Conservation (phyloP, 2,113 vertebrate genomes). For the Calypte anna region DNA sequence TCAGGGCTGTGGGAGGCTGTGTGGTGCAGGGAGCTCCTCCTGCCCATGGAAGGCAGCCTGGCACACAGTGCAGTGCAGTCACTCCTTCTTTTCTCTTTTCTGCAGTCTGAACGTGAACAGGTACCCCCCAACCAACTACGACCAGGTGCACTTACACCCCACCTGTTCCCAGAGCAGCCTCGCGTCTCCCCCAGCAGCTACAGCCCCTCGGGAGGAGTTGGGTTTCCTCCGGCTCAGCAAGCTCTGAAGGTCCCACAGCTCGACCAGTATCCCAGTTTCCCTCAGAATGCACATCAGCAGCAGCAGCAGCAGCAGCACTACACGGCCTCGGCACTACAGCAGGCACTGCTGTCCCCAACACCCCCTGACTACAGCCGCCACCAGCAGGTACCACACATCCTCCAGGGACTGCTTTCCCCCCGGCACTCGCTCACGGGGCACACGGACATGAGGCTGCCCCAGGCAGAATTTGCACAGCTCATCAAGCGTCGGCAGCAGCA, state of each 20-base stretch:
- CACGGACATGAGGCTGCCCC: constrained; percentile 89
- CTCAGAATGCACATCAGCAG: constrained; percentile 75
- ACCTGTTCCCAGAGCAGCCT: constrained; percentile 75
- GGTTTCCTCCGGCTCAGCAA: constrained; percentile 75
- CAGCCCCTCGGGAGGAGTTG: constrained; percentile 83
- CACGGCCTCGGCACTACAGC: constrained; percentile 90
- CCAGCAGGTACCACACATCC: constrained; percentile 93
- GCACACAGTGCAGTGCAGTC: fast-evolving
- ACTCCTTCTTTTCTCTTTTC: not conserved
- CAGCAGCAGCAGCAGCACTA: constrained; percentile 78
- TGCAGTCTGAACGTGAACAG: constrained; percentile 85
- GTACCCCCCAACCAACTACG: constrained; percentile 88
- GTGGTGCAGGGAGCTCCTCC: not conserved
- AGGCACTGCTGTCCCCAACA: constrained; percentile 94
- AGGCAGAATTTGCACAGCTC: constrained; percentile 90
- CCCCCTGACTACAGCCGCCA: constrained; percentile 90
- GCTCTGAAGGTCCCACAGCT: constrained; percentile 90
- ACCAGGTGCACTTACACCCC: constrained; percentile 90
- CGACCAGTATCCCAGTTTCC: constrained; percentile 85
- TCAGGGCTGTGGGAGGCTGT: not conserved
- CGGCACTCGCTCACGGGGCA: constrained; percentile 95
- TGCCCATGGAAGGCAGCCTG: fast-evolving
- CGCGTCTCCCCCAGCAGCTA: constrained; percentile 79
- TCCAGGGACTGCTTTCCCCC: constrained; percentile 96
- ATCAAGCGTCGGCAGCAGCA: constrained; percentile 88